Base-by-base conservation (phyloP, 2,113 vertebrate species). In the Zeus faber region DNA sequence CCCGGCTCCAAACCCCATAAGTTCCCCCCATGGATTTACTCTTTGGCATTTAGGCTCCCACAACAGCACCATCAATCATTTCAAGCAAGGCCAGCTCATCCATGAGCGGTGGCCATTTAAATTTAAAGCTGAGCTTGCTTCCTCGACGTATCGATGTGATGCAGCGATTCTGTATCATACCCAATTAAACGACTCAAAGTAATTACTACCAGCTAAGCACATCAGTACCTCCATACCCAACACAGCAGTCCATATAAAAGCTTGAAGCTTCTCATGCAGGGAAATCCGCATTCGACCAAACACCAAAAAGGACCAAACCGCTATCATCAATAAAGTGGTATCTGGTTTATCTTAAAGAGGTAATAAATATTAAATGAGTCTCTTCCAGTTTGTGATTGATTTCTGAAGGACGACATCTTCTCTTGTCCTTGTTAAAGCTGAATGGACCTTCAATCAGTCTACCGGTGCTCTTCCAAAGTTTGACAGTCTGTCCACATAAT, bases 11-110 rank as follows among this genome's bases (percentile, higher is more conserved):
- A 64, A 71, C 50, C 33, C 20, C 14, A 10, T 22, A 4, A 46
- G 76, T 67, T 74, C 70, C 68, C 81, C 68, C 80, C 70, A 1
- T 11, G 39, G 25, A 14, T 8, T 39, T 60, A 3, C 46, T 43
- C 65, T 33, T 26, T 49, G 43, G 62, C 62, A 59, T 71, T 61
- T 39, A 26, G 55, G 49, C 57, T 71, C 56, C 60, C 45, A 26
- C 60, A 33, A 75, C 39, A 59, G 26, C 65, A 44, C 23, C 60
- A 68, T 71, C 49, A 29, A 40, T 70, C 60, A 63, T 52, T 24
- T 54, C 48, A 43, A 55, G n/a, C 13, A 37, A 37, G 33, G 25
- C 55, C 25, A 14, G 62, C 8, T 40, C 25, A 25, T 14, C 39
- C 46, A 49, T 16, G 25, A 25, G 35, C 26, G 45, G 24, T 48